Evolutionary conservation across 1,140 invertebrate genomes (phyloP).

Genomic region (Nomia melanderi): DNA sequence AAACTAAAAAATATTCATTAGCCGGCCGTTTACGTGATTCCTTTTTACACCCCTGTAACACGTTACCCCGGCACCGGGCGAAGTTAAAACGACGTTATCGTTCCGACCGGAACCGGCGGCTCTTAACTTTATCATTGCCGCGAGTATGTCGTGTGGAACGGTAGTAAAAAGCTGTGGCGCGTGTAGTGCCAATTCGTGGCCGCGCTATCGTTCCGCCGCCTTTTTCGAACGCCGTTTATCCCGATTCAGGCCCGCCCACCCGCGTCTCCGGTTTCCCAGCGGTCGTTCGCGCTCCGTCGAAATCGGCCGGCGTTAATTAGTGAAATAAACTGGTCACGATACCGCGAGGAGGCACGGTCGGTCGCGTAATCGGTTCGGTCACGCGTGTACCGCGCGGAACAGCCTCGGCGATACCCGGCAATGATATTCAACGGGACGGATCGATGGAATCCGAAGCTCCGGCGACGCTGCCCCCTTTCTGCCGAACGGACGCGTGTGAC

Average conservation of each 20-base stretch:
- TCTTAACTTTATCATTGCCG: conserved; percentile 18
- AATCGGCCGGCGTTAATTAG: conserved; percentile 20
- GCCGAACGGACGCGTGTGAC: not conserved
- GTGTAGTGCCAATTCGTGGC: not conserved
- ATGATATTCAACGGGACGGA: conserved; percentile 28
- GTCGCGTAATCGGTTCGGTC: conserved; percentile 8
- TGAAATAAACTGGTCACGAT: conserved; percentile 10
- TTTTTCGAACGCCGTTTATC: conserved; percentile 21
- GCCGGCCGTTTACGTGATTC: too few relatives aligned
- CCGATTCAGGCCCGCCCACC: not conserved
- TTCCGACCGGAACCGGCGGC: not conserved
- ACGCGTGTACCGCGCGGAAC: conserved; percentile 5
- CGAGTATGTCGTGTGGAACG: conserved; percentile 2
- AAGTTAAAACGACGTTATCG: conserved; percentile 29
- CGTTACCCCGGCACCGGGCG: too few relatives aligned
- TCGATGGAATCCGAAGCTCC: conserved; percentile 29
- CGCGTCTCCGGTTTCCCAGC: not conserved
- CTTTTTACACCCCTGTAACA: too few relatives aligned
- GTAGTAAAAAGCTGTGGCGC: conserved; percentile 17
- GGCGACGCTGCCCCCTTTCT: conserved; percentile 17
- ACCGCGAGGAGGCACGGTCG: not conserved
- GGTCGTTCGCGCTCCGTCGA: not conserved
- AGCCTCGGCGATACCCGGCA: not conserved
- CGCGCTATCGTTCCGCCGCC: not conserved
- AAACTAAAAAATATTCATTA: too few relatives aligned